Base-by-base conservation (phyloP, 2,797 vertebrate species). In the Anomalospiza imberbis region DNA sequence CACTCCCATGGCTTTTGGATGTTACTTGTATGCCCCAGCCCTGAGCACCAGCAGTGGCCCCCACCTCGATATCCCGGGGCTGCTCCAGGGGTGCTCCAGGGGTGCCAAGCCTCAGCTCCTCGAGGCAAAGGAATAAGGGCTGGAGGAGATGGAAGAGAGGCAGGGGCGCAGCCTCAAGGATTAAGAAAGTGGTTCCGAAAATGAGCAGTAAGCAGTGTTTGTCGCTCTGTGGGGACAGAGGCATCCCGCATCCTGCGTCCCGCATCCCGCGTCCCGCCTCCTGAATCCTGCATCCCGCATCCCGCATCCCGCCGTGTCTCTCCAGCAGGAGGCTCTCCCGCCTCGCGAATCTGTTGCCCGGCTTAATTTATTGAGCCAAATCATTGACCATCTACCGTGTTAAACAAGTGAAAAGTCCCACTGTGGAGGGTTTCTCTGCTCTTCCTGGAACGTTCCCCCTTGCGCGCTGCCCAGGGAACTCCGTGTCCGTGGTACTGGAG, bases 321-420 rank as follows among this genome's bases (percentile, higher is more conserved):
- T 83, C 93, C 95, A 89, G 87, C 89, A 95, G 93, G 87, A 34
- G 93, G 92, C 95, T 36, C 87, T 65, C 77, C 34, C 31, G 61
- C 70, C 61, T 3, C 87, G 45, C 61, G 1, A 32, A 78, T 87
- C 47, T 34, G 3, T 2, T 5, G 2, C n/a, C 26, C 32, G 21
- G 6, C 57, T 63, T 14, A 4, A 6, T 71, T 38, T 19, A 20
- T 7, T 4, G 34, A 24, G 26, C 32, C 13, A 15, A 22, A 22
- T 9, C 6, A 5, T 16, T 3, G 16, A 15, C 8, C 10, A 3
- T 42, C 34, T 16, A 2, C 15, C 7, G 17, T 1, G 24, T 26
- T 18, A 24, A 62, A 36, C 13, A 15, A 29, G 24, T 0, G 20
- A 25, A 44, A 58, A 22, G 15, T 12, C 14, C 29, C 34, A 0